phyloP scores from a whole-genome alignment of 2,797 vertebrate species.

The Hydrocynus forskahlii region DNA sequence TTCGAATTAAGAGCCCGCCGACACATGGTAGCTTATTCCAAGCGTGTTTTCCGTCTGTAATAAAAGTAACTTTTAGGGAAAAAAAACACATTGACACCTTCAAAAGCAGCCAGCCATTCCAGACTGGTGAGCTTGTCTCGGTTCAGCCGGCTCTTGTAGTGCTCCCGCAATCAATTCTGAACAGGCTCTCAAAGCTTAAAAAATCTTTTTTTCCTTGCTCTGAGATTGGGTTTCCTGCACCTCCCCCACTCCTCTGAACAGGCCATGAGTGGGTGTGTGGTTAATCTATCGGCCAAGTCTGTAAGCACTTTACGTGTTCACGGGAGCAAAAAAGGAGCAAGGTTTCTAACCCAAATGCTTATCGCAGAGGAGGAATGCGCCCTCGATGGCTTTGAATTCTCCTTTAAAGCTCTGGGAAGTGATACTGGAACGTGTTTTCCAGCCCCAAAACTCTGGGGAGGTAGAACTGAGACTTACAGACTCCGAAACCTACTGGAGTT shows the following conservation, averaged over 20 bases:
- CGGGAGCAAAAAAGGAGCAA: constrained; percentile 37
- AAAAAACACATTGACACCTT: constrained; percentile 67
- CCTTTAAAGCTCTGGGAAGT: no score
- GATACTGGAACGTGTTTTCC: no score
- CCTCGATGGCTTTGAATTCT: constrained; percentile 5
- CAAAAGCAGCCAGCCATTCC: constrained; percentile 60
- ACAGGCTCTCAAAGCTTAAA: constrained; percentile 59
- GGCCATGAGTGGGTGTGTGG: neutral
- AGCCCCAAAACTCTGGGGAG: no score
- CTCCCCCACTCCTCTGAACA: neutral
- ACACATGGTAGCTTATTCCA: constrained; percentile 68
- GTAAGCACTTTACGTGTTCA: constrained; percentile 27
- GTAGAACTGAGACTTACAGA: no score
- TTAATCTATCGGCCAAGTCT: constrained; percentile 59
- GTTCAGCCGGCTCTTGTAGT: constrained; percentile 55
- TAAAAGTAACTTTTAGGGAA: constrained; percentile 58
- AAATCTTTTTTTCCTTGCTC: constrained; percentile 51
- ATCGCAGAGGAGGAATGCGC: neutral
- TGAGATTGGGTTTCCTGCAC: constrained; percentile 61
- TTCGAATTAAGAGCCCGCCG: constrained; percentile 64
- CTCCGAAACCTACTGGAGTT: no score
- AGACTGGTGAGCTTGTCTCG: constrained; percentile 62
- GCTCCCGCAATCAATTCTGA: constrained; percentile 62
- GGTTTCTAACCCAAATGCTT: constrained; percentile 32
- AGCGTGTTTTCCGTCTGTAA: constrained; percentile 44